Evolutionary conservation across 2,113 vertebrate species (phyloP).

Genomic region (Scortum barcoo): DNA sequence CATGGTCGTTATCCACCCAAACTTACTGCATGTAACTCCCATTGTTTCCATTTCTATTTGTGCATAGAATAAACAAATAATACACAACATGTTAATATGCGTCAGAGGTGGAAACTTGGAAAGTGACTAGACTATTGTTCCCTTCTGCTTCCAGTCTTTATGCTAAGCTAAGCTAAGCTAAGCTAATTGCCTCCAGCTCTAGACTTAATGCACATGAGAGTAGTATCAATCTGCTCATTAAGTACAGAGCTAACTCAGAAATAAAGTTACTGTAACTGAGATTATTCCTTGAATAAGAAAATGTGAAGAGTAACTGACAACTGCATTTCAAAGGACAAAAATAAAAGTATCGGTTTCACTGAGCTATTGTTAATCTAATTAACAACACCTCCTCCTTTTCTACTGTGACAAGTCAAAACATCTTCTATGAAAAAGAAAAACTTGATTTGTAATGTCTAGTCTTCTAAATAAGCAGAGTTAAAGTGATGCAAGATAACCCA

Average conservation of each 20-base stretch:
- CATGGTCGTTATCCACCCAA: neutral
- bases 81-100: neutral
- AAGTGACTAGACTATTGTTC: too few relatives aligned
- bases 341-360: neutral
- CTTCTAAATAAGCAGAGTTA: neutral
- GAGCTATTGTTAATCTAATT: too few relatives aligned
- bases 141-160: neutral
- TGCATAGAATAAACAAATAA: neutral
- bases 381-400: neutral
- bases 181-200: neutral
- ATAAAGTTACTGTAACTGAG: too few relatives aligned
- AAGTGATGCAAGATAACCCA: neutral
- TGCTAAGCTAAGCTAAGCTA: neutral
- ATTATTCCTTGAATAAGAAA: neutral
- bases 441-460: neutral
- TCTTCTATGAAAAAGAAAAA: neutral
- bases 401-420: too few relatives aligned
- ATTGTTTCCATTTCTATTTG: neutral
- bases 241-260: neutral
- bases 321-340: conserved; percentile 1
- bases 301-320: neutral
- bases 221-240: neutral
- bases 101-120: neutral
- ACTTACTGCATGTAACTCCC: too few relatives aligned
- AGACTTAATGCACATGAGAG: neutral